phyloP scores from a whole-genome alignment of 1,140 invertebrate species.

The Sitophilus oryzae region DNA sequence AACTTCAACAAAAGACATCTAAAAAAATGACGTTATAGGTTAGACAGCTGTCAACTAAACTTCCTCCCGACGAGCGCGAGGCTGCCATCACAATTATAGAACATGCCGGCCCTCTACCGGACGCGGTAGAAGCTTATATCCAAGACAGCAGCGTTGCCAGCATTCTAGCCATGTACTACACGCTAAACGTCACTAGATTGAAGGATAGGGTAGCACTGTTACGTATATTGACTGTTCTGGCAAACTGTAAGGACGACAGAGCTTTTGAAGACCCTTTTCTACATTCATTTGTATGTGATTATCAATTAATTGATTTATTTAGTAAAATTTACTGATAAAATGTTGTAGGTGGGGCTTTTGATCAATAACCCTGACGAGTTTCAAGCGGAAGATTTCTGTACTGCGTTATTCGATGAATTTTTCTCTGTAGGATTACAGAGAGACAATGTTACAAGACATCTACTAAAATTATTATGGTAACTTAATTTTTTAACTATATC shows the following conservation, averaged over 20 bases:
- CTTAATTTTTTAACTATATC: too few species aligned
- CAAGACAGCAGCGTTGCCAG: constrained; percentile 86
- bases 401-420: constrained; percentile 93
- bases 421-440: constrained; percentile 81
- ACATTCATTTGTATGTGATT: constrained; percentile 68
- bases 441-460: constrained; percentile 90
- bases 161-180: constrained; percentile 92
- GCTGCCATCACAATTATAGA: constrained; percentile 90
- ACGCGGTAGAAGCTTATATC: constrained; percentile 86
- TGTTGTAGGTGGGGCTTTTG: constrained; percentile 67
- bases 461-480: constrained; percentile 89
- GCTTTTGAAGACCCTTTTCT: constrained; percentile 94
- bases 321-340: constrained; percentile 3
- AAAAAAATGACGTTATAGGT: constrained; percentile 41
- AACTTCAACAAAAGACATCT: too few species aligned
- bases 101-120: constrained; percentile 87
- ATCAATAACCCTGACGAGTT: constrained; percentile 91
- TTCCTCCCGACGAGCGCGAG: constrained; percentile 90
- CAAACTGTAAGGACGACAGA: constrained; percentile 84
- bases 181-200: constrained; percentile 73
- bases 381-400: constrained; percentile 89
- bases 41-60: constrained; percentile 73
- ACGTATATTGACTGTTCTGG: constrained; percentile 79
- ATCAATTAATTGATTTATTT: neutral
- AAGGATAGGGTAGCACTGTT: constrained; percentile 81